Evolutionary conservation across 1,140 invertebrate species (phyloP).

Genomic region (Lepidurus arcticus): DNA sequence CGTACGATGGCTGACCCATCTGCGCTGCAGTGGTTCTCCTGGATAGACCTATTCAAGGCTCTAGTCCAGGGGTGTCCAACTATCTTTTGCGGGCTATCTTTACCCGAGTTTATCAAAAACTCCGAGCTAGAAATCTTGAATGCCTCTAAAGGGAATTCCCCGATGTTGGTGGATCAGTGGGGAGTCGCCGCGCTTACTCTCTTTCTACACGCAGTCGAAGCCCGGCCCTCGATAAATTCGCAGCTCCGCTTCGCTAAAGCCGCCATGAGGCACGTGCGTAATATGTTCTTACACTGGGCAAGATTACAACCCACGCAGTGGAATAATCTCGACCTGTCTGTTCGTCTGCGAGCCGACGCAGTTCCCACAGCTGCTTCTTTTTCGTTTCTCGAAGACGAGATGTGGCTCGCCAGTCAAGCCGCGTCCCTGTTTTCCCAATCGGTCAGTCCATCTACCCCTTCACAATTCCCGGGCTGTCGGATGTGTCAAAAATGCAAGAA

Average conservation of each 20-base stretch:
- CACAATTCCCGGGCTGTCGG: background rate
- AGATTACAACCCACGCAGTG: background rate
- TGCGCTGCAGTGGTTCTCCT: slow-evolving; percentile 20
- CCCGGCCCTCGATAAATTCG: background rate
- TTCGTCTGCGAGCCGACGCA: background rate
- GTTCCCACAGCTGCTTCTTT: background rate
- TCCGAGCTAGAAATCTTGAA: background rate
- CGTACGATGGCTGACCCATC: background rate
- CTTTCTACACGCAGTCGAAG: background rate
- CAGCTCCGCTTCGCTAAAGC: background rate
- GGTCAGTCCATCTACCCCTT: background rate
- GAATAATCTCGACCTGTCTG: background rate
- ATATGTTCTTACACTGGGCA: background rate
- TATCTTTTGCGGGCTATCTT: background rate
- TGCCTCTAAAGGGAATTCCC: background rate
- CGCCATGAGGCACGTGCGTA: background rate
- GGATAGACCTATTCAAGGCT: slow-evolving; percentile 16
- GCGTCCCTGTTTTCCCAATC: background rate
- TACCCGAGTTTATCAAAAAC: background rate
- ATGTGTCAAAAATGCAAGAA: background rate
- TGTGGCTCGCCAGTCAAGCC: background rate
- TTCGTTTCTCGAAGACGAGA: background rate
- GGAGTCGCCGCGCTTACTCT: background rate
- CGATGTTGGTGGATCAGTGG: background rate
- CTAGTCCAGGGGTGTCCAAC: too few relatives aligned